phyloP scores from a whole-genome alignment of 2,888 invertebrate species.

The Tethea ocularis region DNA sequence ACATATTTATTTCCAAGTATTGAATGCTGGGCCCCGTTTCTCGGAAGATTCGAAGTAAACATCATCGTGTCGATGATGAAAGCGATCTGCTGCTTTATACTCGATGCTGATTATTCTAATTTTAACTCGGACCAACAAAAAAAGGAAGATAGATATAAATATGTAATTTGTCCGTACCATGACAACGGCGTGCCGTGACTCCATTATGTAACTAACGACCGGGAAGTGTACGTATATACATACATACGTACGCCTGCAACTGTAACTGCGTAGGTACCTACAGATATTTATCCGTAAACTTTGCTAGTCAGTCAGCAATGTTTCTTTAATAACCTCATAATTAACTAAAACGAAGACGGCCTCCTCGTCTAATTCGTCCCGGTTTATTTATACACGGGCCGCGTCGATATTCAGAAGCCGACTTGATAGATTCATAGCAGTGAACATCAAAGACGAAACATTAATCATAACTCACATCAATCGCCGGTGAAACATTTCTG shows the following conservation, averaged over 20 bases:
- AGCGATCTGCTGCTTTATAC: constrained; percentile 82
- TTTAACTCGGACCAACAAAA: constrained; percentile 56
- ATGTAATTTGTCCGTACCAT: constrained; percentile 71
- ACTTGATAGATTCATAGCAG: constrained; percentile 83
- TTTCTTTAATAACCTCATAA: constrained; percentile 77
- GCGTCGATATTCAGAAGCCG: constrained; percentile 81
- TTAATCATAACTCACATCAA: constrained; percentile 84
- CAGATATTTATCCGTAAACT: constrained; percentile 7
- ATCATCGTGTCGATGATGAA: constrained; percentile 83
- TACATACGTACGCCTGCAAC: constrained; percentile 22
- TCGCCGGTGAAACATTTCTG: constrained; percentile 78
- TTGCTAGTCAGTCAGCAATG: constrained; percentile 46
- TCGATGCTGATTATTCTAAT: constrained; percentile 81
- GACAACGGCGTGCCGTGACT: constrained; percentile 69
- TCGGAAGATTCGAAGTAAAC: constrained; percentile 79
- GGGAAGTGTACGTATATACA: constrained; percentile 39
- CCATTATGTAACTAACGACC: constrained; percentile 51
- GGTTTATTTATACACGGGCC: constrained; percentile 76
- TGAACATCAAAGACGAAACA: constrained; percentile 79
- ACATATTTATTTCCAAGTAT: constrained; percentile 84
- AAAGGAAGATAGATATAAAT: constrained; percentile 49
- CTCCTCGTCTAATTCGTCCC: constrained; percentile 63
- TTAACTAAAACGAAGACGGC: constrained; percentile 76
- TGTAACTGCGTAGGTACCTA: constrained; percentile 20
- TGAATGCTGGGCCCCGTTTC: constrained; percentile 77